A percentile compares a stretch with the other conserved stretches of the same genome.
Evolutionary conservation across 2,888 invertebrate species (phyloP).

Genomic region (Anthrax anthrax): DNA sequence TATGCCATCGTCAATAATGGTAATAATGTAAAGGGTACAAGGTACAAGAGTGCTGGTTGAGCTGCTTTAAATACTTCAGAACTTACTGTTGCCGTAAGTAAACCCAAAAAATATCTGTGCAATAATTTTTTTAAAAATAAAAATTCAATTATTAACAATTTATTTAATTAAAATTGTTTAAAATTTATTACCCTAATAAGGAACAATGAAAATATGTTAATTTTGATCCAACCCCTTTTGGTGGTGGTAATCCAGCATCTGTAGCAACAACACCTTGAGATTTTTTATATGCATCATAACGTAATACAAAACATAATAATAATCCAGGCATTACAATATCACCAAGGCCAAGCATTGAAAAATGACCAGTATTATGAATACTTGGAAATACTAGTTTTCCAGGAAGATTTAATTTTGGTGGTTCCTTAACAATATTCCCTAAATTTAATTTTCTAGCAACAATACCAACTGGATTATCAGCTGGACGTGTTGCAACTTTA

Average conservation of each 20-base stretch:
- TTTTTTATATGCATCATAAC: slow-evolving; percentile 96
- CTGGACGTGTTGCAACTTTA: slow-evolving; percentile 73
- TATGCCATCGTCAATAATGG: slow-evolving; percentile 96
- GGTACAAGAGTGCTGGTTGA: slow-evolving; percentile 90
- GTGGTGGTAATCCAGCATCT: slow-evolving; percentile 42
- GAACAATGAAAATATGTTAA: slow-evolving; percentile 97
- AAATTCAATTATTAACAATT: neutral
- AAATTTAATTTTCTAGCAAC: slow-evolving; percentile 87
- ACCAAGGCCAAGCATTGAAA: slow-evolving; percentile 84
- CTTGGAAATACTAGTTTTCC: slow-evolving; percentile 96
- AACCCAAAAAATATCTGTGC: slow-evolving; percentile 70
- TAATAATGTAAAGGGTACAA: slow-evolving; percentile 93
- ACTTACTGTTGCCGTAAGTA: slow-evolving; percentile 92
- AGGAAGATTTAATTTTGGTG: slow-evolving; percentile 88
- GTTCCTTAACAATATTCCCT: slow-evolving; percentile 78
- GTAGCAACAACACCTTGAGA: slow-evolving; percentile 39
- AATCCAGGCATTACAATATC: slow-evolving; percentile 93
- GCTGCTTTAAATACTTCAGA: slow-evolving; percentile 97
- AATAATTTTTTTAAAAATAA: neutral
- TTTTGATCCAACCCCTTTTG: slow-evolving; percentile 44
- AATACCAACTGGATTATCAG: slow-evolving; percentile 84
- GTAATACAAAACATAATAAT: slow-evolving; percentile 85
- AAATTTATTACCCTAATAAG: slow-evolving; percentile 54
- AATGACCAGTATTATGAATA: slow-evolving; percentile 90
- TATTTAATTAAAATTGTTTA: neutral